Conservation (phyloP, 37 sponge, comb jelly and placozoan genomes). For the Cliona cf. orientalis region DNA sequence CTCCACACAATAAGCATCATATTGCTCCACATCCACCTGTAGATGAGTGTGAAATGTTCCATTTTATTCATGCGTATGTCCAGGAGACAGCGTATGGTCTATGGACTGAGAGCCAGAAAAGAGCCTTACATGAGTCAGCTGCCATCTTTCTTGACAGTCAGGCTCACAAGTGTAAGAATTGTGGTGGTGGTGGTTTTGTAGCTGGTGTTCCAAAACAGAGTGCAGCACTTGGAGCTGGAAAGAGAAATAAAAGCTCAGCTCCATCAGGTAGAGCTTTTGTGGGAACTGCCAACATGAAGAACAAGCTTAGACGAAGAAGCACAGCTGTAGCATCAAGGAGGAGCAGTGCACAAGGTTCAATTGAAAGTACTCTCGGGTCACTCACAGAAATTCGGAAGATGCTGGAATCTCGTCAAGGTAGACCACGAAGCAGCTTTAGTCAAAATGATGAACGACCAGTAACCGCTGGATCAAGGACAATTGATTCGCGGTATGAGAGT, state of each 20-base stretch:
- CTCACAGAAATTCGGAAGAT: no score
- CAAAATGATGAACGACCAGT: no score
- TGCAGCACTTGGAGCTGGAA: no score
- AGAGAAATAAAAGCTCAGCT: not conserved
- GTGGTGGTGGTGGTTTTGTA: conserved; percentile 86
- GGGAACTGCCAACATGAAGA: conserved; percentile 24
- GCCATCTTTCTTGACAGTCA: conserved; percentile 80
- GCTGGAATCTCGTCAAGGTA: no score
- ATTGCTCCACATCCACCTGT: conserved; percentile 35
- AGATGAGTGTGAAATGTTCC: conserved; percentile 58
- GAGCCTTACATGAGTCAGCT: conserved; percentile 75
- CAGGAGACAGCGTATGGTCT: conserved; percentile 85
- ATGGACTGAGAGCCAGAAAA: conserved; percentile 80
- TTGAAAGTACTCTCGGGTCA: not conserved
- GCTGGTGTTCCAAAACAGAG: conserved; percentile 12
- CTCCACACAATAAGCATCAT: not conserved
- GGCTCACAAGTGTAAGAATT: conserved; percentile 88
- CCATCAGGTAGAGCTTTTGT: conserved; percentile 24
- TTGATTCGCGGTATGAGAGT: not conserved
- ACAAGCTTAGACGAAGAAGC: conserved; percentile 24
- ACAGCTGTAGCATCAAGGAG: not conserved
- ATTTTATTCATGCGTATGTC: conserved; percentile 87
- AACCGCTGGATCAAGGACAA: not conserved
- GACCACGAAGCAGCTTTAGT: not conserved
- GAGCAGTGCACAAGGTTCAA: not conserved